Evolutionary conservation across 2,113 vertebrate species (phyloP).

Genomic region (Propithecus coquereli): DNA sequence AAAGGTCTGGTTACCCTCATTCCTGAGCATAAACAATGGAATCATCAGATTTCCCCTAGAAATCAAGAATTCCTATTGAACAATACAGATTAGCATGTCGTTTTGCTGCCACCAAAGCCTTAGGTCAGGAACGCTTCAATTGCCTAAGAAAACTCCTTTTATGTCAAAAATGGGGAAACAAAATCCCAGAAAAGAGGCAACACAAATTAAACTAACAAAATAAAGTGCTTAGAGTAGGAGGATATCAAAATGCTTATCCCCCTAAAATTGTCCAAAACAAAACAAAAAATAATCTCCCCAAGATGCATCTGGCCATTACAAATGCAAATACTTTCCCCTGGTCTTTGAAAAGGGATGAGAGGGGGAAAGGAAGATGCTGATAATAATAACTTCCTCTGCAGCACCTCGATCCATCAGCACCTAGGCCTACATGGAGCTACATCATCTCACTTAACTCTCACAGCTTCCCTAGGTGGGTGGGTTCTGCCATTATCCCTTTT

Average conservation of each 20-base stretch:
- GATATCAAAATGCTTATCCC: not conserved
- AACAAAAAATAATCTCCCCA: not conserved
- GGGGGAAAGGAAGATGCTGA: not conserved
- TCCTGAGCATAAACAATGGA: not conserved
- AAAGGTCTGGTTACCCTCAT: not conserved
- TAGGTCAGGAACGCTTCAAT: conserved; percentile 24
- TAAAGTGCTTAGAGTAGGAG: not conserved
- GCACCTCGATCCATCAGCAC: not conserved
- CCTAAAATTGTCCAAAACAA: not conserved
- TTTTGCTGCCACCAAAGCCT: conserved; percentile 17
- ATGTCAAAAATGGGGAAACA: not conserved
- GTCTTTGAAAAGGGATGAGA: not conserved
- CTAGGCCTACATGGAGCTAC: not conserved
- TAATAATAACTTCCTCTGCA: not conserved
- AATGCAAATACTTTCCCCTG: not conserved
- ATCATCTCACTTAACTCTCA: too few species aligned
- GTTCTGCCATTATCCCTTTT: not conserved
- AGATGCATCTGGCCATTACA: not conserved
- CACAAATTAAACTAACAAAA: not conserved
- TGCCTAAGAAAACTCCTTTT: conserved; percentile 9
- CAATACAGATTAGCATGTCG: not conserved
- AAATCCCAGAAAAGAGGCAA: not conserved
- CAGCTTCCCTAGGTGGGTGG: too few species aligned
- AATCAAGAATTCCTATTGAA: not conserved
- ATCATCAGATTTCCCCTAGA: not conserved